These are phyloP conservation scores for Drosophila kurseongensis DNA, from an alignment of 1,140 invertebrate genomes.

Conservation along the genomic window DNA sequence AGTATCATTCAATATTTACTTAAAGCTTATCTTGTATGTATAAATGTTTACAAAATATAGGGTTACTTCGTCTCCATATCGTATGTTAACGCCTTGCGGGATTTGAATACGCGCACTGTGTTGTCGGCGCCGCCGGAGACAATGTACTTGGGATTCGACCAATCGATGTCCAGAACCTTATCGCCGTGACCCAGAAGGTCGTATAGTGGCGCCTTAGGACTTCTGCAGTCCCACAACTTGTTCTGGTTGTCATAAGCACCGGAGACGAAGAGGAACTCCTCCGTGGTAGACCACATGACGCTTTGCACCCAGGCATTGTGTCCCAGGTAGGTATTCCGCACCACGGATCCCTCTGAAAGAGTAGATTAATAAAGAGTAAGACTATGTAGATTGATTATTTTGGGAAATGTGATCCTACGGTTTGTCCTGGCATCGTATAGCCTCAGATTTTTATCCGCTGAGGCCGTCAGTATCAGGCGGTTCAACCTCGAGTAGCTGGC, in stretches of 20 bases:
- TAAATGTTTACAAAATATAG: constrained; percentile 17
- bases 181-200: constrained; percentile 97
- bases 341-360: constrained; percentile 91
- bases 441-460: constrained; percentile 94
- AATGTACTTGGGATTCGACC: constrained; percentile 94
- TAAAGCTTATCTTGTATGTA: constrained; percentile 21
- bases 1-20: constrained; percentile 21
- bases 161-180: constrained; percentile 96
- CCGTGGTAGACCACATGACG: constrained; percentile 94
- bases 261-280: constrained; percentile 95
- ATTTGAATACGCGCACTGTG: constrained; percentile 95
- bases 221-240: constrained; percentile 98
- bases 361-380: background rate
- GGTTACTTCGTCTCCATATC: constrained; percentile 58
- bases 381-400: background rate
- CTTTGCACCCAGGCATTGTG: constrained; percentile 96
- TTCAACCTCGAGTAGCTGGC: constrained; percentile 92
- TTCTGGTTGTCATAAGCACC: constrained; percentile 95
- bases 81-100: constrained; percentile 84
- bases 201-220: constrained; percentile 95
- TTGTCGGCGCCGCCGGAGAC: constrained; percentile 97
- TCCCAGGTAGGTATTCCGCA: constrained; percentile 94
- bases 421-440: constrained; percentile 96
- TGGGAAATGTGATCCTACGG: constrained; percentile 86
- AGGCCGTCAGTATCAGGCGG: constrained; percentile 92